Conservation (phyloP, 1,140 invertebrate genomes). For the Sycophila sp. region DNA sequence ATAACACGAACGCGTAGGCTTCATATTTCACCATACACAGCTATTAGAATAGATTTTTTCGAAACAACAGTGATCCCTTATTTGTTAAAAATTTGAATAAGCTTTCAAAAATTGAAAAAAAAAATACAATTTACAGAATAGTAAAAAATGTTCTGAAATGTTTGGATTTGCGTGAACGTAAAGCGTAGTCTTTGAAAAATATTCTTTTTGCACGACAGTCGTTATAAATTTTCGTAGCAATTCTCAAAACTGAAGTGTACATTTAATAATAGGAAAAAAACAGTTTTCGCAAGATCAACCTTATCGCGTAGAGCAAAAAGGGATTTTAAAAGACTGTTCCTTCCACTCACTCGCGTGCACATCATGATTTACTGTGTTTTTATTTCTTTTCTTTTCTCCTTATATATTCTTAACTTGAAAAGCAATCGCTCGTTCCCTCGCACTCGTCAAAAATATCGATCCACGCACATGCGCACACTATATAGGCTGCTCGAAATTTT, state of each 20-base stretch:
- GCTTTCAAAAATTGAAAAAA: too few species aligned
- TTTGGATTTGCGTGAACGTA: too few species aligned
- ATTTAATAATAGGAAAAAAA: constrained; percentile 34
- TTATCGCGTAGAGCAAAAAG: neutral
- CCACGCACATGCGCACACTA: neutral
- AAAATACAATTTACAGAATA: neutral
- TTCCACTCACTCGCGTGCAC: neutral
- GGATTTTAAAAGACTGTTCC: constrained; percentile 7
- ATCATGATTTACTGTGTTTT: neutral
- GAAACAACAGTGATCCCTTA: too few species aligned
- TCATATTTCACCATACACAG: constrained; percentile 3
- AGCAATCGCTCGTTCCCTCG: neutral
- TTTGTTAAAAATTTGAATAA: too few species aligned
- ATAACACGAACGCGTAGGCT: constrained; percentile 57
- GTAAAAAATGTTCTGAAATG: neutral
- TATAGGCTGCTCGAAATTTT: neutral
- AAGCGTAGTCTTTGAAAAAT: too few species aligned
- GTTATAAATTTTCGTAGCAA: neutral
- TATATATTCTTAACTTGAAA: too few species aligned
- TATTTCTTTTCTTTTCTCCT: too few species aligned
- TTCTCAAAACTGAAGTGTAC: constrained; percentile 22
- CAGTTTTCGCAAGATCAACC: constrained; percentile 26
- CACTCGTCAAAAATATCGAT: constrained; percentile 5
- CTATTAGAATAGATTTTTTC: constrained; percentile 11
- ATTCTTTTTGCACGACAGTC: too few species aligned